Conservation (phyloP, 2,888 invertebrate species). For the Buathra laborator region DNA sequence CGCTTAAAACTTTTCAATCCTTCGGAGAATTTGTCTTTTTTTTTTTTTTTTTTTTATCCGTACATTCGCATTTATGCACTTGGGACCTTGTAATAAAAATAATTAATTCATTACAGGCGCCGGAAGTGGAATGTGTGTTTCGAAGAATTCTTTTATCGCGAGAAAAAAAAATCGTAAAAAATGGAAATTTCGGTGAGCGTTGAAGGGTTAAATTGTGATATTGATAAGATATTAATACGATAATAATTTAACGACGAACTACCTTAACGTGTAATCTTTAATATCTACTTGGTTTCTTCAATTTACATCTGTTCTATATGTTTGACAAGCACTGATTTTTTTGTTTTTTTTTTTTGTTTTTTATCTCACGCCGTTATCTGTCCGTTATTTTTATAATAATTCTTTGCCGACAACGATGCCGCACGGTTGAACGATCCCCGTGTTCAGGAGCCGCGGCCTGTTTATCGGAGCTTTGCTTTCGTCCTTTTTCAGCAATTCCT, state of each 20-base stretch:
- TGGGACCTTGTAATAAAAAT: not conserved
- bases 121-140: too few species aligned
- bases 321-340: slow-evolving; percentile 44
- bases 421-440: slow-evolving; percentile 87
- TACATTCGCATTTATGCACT: not conserved
- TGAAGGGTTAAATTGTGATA: slow-evolving; percentile 36
- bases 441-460: slow-evolving; percentile 83
- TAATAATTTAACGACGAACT: slow-evolving; percentile 66
- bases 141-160: not conserved
- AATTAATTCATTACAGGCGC: not conserved
- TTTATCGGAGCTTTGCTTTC: slow-evolving; percentile 87
- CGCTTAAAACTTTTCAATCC: slow-evolving; percentile 5
- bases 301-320: slow-evolving; percentile 51
- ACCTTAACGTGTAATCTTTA: slow-evolving; percentile 38
- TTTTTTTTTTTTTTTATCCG: not conserved
- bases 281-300: slow-evolving; percentile 51
- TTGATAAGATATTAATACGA: slow-evolving; percentile 47
- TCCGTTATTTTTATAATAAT: slow-evolving; percentile 54
- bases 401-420: slow-evolving; percentile 87
- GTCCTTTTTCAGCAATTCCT: slow-evolving; percentile 93
- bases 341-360: slow-evolving; percentile 11
- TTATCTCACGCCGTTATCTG: not conserved
- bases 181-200: not conserved
- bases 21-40: not conserved
- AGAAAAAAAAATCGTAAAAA: not conserved